These are phyloP conservation scores for Mesocentrotus franciscanus DNA, from an alignment of 53 echinoderm and acorn worm species.

Conservation along the genomic window DNA sequence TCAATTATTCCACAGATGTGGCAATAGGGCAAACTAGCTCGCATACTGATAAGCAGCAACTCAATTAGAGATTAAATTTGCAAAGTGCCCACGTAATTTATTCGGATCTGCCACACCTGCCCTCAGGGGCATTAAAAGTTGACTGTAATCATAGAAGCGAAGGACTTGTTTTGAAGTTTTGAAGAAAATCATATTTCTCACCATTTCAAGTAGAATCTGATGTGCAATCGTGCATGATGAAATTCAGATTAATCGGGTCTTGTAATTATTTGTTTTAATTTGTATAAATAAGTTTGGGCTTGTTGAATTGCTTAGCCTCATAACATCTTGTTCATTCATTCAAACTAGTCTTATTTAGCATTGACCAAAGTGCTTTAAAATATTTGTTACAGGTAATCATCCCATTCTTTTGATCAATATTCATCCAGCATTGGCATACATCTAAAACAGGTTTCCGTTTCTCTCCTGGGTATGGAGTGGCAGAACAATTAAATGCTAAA, in stretches of 20 bases:
- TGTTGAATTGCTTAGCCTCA: too few relatives aligned
- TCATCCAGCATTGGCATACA: too few relatives aligned
- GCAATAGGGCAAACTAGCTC: background rate
- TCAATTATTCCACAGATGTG: conserved; percentile 14
- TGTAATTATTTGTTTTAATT: too few relatives aligned
- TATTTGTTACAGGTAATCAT: too few relatives aligned
- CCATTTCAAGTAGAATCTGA: background rate
- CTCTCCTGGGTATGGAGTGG: too few relatives aligned
- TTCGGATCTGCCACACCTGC: background rate
- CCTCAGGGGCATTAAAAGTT: background rate
- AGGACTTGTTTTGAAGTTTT: background rate
- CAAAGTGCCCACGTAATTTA: conserved; percentile 27
- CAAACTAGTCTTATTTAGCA: too few relatives aligned
- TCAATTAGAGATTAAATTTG: background rate
- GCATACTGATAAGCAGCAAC: conserved; percentile 34
- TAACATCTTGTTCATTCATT: too few relatives aligned
- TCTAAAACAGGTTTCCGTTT: too few relatives aligned
- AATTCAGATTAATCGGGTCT: background rate
- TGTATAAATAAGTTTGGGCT: too few relatives aligned
- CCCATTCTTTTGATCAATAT: too few relatives aligned
- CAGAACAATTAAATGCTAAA: too few relatives aligned
- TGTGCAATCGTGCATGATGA: background rate
- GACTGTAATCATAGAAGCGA: background rate
- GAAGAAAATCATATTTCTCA: background rate
- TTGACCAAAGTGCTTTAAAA: too few relatives aligned